phyloP scores from a whole-genome alignment of 2,113 vertebrate species.

The Tachysurus vachellii region DNA sequence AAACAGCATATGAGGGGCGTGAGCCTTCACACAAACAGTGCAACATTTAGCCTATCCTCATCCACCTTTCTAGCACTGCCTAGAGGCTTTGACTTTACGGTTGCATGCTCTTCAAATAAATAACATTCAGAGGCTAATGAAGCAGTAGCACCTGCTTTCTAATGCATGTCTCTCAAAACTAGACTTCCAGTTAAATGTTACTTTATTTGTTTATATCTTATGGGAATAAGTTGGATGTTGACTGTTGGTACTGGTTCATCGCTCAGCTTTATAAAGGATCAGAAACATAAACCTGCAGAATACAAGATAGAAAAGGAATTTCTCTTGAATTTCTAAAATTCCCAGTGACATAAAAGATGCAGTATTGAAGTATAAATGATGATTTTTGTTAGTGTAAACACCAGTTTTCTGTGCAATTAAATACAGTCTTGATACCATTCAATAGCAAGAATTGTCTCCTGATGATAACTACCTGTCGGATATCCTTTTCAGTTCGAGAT shows the following conservation, averaged over 20 bases:
- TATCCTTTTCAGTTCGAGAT: not conserved
- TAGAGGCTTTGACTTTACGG: slow-evolving; percentile 1
- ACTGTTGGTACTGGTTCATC: too few relatives aligned
- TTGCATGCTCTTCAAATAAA: slow-evolving; percentile 6
- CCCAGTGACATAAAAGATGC: not conserved
- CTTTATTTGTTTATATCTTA: not conserved
- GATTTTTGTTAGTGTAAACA: not conserved
- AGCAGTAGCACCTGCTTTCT: not conserved
- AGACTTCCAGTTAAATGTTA: not conserved
- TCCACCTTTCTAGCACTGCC: not conserved
- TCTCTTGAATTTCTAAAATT: not conserved
- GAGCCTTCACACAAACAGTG: slow-evolving; percentile 16
- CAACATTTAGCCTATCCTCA: not conserved
- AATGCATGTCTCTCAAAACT: not conserved
- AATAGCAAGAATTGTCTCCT: not conserved
- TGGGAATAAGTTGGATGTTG: too few relatives aligned
- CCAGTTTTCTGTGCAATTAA: not conserved
- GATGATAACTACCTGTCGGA: not conserved
- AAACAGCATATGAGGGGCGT: slow-evolving; percentile 8
- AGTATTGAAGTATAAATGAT: not conserved
- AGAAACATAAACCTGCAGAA: not conserved
- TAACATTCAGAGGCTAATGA: not conserved
- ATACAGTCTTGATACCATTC: too few relatives aligned
- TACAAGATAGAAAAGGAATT: not conserved
- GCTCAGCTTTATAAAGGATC: not conserved